Conservation (phyloP, 2,888 invertebrate genomes). For the Leptinotarsa juncta region DNA sequence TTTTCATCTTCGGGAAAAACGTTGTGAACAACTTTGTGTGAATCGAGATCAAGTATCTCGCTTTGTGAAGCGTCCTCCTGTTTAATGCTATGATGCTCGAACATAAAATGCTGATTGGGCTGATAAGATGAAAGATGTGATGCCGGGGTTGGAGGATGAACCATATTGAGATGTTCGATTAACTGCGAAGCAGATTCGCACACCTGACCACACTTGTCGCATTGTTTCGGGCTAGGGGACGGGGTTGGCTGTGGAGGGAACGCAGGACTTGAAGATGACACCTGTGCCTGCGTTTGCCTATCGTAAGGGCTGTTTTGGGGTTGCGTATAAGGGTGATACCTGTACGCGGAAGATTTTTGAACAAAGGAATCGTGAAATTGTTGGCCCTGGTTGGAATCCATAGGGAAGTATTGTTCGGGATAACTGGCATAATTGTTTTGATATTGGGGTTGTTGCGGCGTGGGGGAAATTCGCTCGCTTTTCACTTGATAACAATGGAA, state of each 20-base stretch:
- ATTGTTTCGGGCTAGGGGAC: constrained; percentile 79
- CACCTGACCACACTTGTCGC: constrained; percentile 86
- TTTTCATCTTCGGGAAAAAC: constrained; percentile 67
- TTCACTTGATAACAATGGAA: constrained; percentile 62
- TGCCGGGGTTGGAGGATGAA: constrained; percentile 69
- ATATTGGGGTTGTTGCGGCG: constrained; percentile 49
- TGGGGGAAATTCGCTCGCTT: constrained; percentile 67
- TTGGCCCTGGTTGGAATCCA: constrained; percentile 62
- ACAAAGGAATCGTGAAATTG: constrained; percentile 60
- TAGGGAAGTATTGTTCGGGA: constrained; percentile 56
- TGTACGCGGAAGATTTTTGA: constrained; percentile 60
- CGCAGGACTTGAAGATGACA: constrained; percentile 67
- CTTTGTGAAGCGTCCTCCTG: constrained; percentile 80
- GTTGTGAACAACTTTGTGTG: constrained; percentile 84
- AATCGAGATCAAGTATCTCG: constrained; percentile 88
- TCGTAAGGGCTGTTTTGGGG: constrained; percentile 67
- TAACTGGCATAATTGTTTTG: constrained; percentile 52
- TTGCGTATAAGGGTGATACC: constrained; percentile 65
- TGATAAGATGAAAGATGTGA: constrained; percentile 55
- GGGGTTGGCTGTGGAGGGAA: constrained; percentile 77
- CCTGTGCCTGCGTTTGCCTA: constrained; percentile 58
- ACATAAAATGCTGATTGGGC: constrained; percentile 66
- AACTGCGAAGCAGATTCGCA: constrained; percentile 81
- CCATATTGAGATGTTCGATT: constrained; percentile 79
- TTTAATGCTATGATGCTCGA: constrained; percentile 68